Percentiles rank a stretch among this genome's conserved stretches.
phyloP scores from a whole-genome alignment of 1,140 invertebrate species.

The Phymorhynchus buccinoides region DNA sequence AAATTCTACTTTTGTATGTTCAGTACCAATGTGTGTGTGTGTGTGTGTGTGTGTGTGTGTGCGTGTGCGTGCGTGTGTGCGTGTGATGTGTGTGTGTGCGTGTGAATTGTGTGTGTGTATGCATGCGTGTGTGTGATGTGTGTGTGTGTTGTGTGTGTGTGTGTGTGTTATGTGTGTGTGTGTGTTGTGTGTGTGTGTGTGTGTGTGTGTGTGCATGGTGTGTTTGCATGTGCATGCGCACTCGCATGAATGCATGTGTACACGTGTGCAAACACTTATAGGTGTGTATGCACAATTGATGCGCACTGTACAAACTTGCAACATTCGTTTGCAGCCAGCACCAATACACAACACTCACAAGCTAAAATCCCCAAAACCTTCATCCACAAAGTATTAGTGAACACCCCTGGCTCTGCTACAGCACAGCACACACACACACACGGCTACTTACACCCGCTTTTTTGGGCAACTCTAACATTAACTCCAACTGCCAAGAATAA shows the following conservation, averaged over 20 bases:
- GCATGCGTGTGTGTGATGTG: background rate
- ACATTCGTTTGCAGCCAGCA: background rate
- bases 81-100: too few species aligned
- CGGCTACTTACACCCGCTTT: slow-evolving; percentile 22
- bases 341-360: background rate
- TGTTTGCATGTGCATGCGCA: background rate
- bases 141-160: background rate
- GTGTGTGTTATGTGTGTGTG: background rate
- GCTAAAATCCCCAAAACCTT: background rate
- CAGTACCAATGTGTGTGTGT: background rate
- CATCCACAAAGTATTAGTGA: background rate
- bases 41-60: background rate
- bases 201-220: background rate
- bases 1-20: background rate
- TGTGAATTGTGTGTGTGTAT: too few species aligned
- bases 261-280: background rate
- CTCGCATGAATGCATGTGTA: background rate
- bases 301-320: background rate
- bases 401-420: too few species aligned
- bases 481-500: slow-evolving; percentile 30
- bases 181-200: too few species aligned
- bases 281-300: background rate
- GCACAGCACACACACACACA: background rate
- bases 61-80: background rate
- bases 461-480: slow-evolving; percentile 31